Percentiles rank a stretch among this genome's conserved stretches.
Conservation (phyloP, 2,888 invertebrate genomes). For the Callyntrura guangdongensis region DNA sequence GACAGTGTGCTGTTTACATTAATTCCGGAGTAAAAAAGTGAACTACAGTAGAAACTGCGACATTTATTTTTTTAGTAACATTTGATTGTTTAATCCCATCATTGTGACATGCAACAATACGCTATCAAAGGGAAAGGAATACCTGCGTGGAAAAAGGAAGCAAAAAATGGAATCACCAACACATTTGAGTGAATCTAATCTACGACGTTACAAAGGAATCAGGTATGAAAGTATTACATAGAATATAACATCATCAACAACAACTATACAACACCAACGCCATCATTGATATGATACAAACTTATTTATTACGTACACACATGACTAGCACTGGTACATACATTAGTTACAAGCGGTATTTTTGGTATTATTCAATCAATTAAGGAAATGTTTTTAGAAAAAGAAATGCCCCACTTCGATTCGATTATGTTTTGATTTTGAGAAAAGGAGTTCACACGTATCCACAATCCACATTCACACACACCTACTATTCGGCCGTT, state of each 20-base stretch:
- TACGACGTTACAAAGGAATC: conserved; percentile 83
- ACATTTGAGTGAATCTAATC: conserved; percentile 83
- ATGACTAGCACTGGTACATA: not conserved
- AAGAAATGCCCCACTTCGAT: conserved; percentile 22
- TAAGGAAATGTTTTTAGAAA: conserved; percentile 42
- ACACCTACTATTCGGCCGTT: not conserved
- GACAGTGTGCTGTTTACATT: not conserved
- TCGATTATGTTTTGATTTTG: conserved; percentile 23
- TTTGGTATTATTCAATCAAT: conserved; percentile 46
- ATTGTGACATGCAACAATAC: conserved; percentile 48
- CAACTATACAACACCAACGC: not conserved
- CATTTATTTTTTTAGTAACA: not conserved
- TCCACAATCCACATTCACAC: not conserved
- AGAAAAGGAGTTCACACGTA: conserved; percentile 33
- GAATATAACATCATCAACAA: not conserved
- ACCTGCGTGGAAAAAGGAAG: conserved; percentile 38
- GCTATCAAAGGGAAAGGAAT: conserved; percentile 22
- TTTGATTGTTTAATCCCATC: not conserved
- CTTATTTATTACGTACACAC: not conserved
- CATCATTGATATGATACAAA: not conserved
- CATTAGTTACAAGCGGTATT: not conserved
- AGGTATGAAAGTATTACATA: conserved; percentile 75
- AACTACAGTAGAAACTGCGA: not conserved
- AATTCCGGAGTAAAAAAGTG: not conserved
- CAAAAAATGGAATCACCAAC: conserved; percentile 83